Evolutionary conservation across 2,888 invertebrate genomes (phyloP).

Genomic region (Acanthosoma haemorrhoidale): DNA sequence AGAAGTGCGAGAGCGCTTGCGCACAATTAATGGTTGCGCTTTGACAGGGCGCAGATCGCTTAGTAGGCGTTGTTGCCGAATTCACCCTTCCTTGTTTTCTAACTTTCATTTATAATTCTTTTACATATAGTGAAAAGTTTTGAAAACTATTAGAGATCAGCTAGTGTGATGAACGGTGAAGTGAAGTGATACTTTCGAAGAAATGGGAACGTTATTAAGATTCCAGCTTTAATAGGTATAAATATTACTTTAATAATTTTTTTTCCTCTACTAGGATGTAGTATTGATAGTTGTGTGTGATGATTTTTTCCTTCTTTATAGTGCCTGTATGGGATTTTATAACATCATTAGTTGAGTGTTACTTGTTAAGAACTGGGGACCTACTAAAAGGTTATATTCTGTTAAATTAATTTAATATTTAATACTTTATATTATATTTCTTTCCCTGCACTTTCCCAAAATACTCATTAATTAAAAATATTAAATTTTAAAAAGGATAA

Average conservation of each 20-base stretch:
- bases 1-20: background rate
- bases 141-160: background rate
- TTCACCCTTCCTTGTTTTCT: background rate
- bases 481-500: too few relatives aligned
- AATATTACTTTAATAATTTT: background rate
- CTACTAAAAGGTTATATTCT: background rate
- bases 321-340: background rate
- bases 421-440: too few relatives aligned
- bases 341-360: background rate
- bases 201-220: slow-evolving; percentile 19
- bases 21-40: slow-evolving; percentile 4
- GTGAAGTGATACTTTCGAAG: slow-evolving; percentile 20
- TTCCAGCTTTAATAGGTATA: slow-evolving; percentile 15
- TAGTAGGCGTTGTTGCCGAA: slow-evolving; percentile 19
- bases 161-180: slow-evolving; percentile 14
- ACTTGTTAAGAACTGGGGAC: background rate
- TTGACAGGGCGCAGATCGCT: slow-evolving; percentile 15
- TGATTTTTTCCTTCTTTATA: background rate
- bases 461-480: too few relatives aligned
- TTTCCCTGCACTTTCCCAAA: too few relatives aligned
- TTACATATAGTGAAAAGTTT: background rate
- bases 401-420: background rate
- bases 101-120: background rate
- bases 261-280: background rate
- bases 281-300: background rate